These are phyloP conservation scores for Motacilla tschutschensis DNA, from an alignment of 2,113 vertebrate genomes.

Conservation along the genomic window DNA sequence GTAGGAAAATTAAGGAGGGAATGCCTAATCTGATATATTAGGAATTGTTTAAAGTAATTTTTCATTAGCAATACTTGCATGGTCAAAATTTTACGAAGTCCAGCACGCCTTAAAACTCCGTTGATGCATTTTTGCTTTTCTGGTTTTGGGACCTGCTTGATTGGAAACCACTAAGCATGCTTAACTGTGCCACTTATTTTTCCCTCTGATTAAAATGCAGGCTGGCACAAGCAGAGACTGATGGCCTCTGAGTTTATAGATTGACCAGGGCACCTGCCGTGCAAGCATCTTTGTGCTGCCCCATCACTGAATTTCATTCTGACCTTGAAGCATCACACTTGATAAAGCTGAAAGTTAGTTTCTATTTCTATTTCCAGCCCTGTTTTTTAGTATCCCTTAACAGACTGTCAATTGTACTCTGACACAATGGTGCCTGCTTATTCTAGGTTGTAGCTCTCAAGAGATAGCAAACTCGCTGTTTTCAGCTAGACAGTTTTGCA, in stretches of 20 bases:
- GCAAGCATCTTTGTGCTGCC: slow-evolving; percentile 67
- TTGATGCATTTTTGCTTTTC: not conserved
- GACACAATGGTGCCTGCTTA: not conserved
- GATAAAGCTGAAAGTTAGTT: slow-evolving; percentile 66
- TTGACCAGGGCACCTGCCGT: slow-evolving; percentile 66
- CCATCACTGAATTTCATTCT: slow-evolving; percentile 64
- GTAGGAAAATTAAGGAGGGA: not conserved
- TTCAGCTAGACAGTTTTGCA: not conserved
- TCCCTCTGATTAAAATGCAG: slow-evolving; percentile 56
- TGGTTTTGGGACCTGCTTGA: not conserved
- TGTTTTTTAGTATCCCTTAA: slow-evolving; percentile 51
- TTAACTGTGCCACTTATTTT: slow-evolving; percentile 45
- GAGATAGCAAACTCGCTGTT: not conserved
- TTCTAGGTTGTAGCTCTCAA: not conserved
- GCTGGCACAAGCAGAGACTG: slow-evolving; percentile 57
- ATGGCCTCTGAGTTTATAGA: slow-evolving; percentile 68
- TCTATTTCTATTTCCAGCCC: slow-evolving; percentile 59
- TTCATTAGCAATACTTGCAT: not conserved
- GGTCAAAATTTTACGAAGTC: not conserved
- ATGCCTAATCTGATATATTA: not conserved
- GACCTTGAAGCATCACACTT: slow-evolving; percentile 67
- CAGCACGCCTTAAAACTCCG: not conserved
- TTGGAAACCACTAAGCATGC: slow-evolving; percentile 22
- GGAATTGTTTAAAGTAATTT: not conserved
- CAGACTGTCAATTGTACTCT: slow-evolving; percentile 48